A percentile compares a stretch with the other conserved stretches of the same genome.
phyloP scores from a whole-genome alignment of 2,113 vertebrate species.

The Dasyurus viverrinus region DNA sequence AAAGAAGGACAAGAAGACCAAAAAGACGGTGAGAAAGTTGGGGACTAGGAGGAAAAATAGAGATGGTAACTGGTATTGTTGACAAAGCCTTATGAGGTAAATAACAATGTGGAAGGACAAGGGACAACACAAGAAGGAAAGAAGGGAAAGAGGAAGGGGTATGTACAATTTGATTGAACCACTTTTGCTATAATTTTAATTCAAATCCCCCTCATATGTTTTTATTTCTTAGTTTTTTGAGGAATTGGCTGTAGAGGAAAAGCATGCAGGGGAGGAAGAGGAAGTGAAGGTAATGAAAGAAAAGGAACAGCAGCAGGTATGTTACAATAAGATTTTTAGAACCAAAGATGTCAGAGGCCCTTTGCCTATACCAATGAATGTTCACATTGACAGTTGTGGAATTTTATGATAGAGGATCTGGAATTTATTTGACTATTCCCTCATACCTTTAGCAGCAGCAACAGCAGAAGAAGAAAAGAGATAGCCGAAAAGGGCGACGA shows the following conservation, averaged over 20 bases:
- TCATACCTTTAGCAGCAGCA: conserved; percentile 80
- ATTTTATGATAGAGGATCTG: rapidly evolving
- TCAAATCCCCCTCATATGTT: neutral
- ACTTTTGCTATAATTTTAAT: neutral
- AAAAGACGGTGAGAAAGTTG: conserved; percentile 90
- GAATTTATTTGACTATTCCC: neutral
- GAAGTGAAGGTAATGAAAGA: conserved; percentile 82
- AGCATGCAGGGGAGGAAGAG: conserved; percentile 82
- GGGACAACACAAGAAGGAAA: neutral
- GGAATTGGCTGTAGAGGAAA: conserved; percentile 89
- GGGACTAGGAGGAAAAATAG: neutral
- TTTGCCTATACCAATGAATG: no score
- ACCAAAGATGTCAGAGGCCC: no score
- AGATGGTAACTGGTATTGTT: neutral
- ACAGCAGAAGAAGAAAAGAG: conserved; percentile 91
- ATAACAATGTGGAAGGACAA: neutral
- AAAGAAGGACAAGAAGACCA: conserved; percentile 92
- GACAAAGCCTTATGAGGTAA: neutral
- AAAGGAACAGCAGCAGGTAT: conserved; percentile 86
- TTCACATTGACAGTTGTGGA: neutral
- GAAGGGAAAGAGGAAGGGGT: neutral
- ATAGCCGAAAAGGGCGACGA: conserved; percentile 88
- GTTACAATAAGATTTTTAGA: neutral
- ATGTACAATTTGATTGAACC: neutral
- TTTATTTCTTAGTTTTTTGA: conserved; percentile 89